Conservation (phyloP, 2,797 vertebrate species). For the Acipenser transmontanus region DNA sequence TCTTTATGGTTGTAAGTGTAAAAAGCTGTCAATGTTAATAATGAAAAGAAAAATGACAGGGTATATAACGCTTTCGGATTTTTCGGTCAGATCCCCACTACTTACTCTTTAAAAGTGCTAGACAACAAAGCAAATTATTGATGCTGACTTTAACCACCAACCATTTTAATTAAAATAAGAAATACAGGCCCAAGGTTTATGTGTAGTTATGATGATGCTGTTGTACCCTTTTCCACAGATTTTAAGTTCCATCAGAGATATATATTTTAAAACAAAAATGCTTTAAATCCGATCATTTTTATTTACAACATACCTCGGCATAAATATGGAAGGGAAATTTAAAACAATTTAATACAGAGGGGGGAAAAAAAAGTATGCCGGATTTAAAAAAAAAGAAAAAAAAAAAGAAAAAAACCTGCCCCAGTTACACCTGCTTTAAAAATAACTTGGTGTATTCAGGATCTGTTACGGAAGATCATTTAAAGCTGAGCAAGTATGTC, state of each 20-base stretch:
- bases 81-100: too few relatives aligned
- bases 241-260: background rate
- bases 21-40: too few relatives aligned
- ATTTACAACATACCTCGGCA: constrained; percentile 35
- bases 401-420: constrained; percentile 11
- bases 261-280: constrained; percentile 8
- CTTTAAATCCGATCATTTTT: constrained; percentile 27
- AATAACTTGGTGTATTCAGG: constrained; percentile 1
- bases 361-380: constrained; percentile 24
- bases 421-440: background rate
- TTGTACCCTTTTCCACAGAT: background rate
- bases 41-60: too few relatives aligned
- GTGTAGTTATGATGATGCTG: background rate
- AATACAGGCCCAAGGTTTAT: background rate
- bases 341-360: constrained; percentile 29
- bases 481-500: constrained; percentile 12
- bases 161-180: background rate
- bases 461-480: constrained; percentile 11
- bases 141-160: background rate
- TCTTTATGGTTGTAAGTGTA: too few relatives aligned
- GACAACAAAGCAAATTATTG: background rate
- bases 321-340: constrained; percentile 23
- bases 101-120: too few relatives aligned
- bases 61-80: too few relatives aligned
- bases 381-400: constrained; percentile 11